phyloP scores from a whole-genome alignment of 1,140 invertebrate genomes.

The Drosophila obscura region DNA sequence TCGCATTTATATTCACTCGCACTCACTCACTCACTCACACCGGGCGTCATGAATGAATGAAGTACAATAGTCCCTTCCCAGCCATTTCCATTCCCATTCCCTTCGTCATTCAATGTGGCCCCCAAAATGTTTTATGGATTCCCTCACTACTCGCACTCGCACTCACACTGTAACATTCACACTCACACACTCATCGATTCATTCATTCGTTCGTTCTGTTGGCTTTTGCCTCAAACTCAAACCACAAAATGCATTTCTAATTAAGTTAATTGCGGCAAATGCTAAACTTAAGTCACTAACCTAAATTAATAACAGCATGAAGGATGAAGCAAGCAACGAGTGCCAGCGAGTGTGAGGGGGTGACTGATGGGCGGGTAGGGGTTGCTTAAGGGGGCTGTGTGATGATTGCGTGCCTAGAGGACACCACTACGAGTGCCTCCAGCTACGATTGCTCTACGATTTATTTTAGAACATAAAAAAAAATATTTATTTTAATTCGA shows the following conservation, averaged over 20 bases:
- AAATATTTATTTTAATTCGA: too few species aligned
- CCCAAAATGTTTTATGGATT: constrained; percentile 32
- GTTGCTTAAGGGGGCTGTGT: background rate
- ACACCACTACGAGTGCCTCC: constrained; percentile 13
- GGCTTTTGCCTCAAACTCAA: constrained; percentile 21
- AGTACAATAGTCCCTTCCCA: too few species aligned
- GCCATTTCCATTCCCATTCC: too few species aligned
- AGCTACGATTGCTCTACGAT: constrained; percentile 22
- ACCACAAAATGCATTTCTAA: constrained; percentile 78
- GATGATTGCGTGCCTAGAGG: constrained; percentile 33
- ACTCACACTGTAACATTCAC: constrained; percentile 9
- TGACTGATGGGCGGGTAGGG: background rate
- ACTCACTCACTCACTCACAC: background rate
- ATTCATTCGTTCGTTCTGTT: constrained; percentile 40
- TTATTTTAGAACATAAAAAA: rapidly evolving
- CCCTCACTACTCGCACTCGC: background rate
- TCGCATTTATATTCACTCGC: constrained; percentile 42
- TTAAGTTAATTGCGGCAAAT: constrained; percentile 82
- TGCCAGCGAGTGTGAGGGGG: background rate
- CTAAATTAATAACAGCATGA: constrained; percentile 75
- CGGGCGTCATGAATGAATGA: too few species aligned
- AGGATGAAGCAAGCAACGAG: constrained; percentile 9
- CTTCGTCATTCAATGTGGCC: constrained; percentile 14
- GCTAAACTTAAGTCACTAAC: constrained; percentile 82
- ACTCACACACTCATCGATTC: constrained; percentile 27